Evolutionary conservation across 2,113 vertebrate species (phyloP), one percentile per base, ranked within the genome.

Genomic region (Tragelaphus buxtoni): DNA sequence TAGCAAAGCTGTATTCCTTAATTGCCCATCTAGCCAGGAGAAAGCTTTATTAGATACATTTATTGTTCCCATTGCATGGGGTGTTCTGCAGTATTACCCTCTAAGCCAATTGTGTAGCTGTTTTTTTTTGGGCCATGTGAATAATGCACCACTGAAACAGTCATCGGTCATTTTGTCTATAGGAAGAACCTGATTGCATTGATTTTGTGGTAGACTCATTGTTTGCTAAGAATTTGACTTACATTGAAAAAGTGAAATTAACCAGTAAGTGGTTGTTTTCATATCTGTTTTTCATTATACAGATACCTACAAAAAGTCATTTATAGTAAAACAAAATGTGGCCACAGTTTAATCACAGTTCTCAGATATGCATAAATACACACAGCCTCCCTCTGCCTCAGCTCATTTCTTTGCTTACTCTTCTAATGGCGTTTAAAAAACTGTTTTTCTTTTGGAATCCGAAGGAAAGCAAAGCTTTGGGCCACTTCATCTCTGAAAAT

Each of bases 31-130:
- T 69, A 84, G 45, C 14, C 24, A 2, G 35, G 61, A 24, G 26
- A 88, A 96, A 81, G 42, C 80, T 94, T 84, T 86, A 92, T 90
- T 81, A 88, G 81, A 83, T 58, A 95, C 45, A 88, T 87, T 92
- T 84, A 87, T 80, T 83, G 18, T 97, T 96, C 58, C 32, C 39
- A 39, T 32, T 76, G 49, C 22, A 85, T 88, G 32, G 35, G 42
- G 24, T 76, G 7, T 92, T 94, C 47, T 87, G 47, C 12, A 86
- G 4, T 39, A 45, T 94, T 35, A 85, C 4, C 18, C 39, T 89
- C 14, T 79, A 94, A 79, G 18, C 88, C 45, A 53, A 61, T 4
- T 76, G 14, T 35, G 26, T 95, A 51, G 14, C 77, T 87, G 2
- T 79, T 51, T 84, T 79, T 51, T 84, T 69, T 82, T 60, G 1